Percentiles rank a stretch among this genome's conserved stretches.
These are phyloP conservation scores for Ammodytes dubius DNA, from an alignment of 2,113 vertebrate genomes.

Conservation along the genomic window DNA sequence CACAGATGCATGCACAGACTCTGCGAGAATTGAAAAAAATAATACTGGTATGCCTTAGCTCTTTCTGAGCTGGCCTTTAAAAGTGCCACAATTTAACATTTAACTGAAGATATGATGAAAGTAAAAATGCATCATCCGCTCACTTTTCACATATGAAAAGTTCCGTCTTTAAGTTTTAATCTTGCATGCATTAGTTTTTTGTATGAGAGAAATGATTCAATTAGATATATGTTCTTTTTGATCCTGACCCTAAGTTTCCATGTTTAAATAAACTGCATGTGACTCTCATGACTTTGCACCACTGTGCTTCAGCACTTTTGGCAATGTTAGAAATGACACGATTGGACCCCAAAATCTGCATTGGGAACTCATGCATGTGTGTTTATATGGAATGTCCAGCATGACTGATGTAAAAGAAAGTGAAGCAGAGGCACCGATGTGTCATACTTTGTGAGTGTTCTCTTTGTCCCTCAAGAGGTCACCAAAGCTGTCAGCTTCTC, in stretches of 20 bases:
- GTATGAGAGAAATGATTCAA: not conserved
- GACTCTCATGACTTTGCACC: conserved; percentile 4
- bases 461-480: conserved; percentile 72
- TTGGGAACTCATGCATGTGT: conserved; percentile 15
- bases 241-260: too few species aligned
- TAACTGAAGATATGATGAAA: conserved; percentile 17
- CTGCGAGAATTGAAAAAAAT: not conserved
- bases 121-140: not conserved
- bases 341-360: conserved; percentile 10
- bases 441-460: conserved; percentile 48
- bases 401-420: conserved; percentile 14
- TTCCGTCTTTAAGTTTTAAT: not conserved
- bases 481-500: conserved; percentile 72
- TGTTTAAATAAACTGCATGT: not conserved
- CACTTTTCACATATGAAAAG: not conserved
- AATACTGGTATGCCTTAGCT: not conserved
- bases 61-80: not conserved
- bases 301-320: conserved; percentile 4
- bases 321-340: not conserved
- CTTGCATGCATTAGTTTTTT: not conserved
- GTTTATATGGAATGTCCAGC: conserved; percentile 22
- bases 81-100: not conserved
- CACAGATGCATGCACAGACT: conserved; percentile 4
- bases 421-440: conserved; percentile 21
- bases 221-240: not conserved